These are phyloP conservation scores for Plectrocnemia conspersa DNA, from an alignment of 1,140 invertebrate genomes.

Conservation along the genomic window DNA sequence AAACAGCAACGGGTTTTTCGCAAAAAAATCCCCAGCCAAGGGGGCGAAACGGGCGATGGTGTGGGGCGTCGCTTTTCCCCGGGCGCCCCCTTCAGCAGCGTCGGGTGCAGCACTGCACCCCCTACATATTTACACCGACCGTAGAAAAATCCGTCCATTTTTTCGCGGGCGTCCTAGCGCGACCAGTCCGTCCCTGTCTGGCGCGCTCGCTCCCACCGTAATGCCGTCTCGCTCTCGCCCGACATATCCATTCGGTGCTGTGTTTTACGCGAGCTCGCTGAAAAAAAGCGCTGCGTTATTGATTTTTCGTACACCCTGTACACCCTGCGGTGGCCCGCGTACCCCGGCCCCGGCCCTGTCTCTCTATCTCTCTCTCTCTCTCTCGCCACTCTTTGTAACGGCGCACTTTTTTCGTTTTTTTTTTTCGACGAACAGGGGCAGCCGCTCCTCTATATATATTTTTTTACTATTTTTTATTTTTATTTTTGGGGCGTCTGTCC, in stretches of 20 bases:
- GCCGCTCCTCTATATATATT: no score
- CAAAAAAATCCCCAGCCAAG: no score
- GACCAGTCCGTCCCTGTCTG: slow-evolving; percentile 25
- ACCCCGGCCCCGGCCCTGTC: slow-evolving; percentile 2
- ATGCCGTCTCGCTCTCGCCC: slow-evolving; percentile 5
- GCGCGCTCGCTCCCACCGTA: background rate
- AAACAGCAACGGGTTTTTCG: slow-evolving; percentile 19
- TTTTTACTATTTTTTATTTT: slow-evolving; percentile 17
- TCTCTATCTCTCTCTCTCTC: slow-evolving; percentile 4
- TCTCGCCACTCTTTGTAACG: slow-evolving; percentile 21
- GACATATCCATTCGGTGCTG: slow-evolving; percentile 31
- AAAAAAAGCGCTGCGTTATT: slow-evolving; percentile 37
- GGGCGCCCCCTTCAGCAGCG: slow-evolving; percentile 10
- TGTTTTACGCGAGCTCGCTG: slow-evolving; percentile 37
- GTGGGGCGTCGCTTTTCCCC: slow-evolving; percentile 13
- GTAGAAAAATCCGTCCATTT: slow-evolving; percentile 36
- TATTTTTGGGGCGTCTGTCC: slow-evolving; percentile 20
- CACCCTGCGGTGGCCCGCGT: slow-evolving; percentile 30
- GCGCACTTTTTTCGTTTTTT: slow-evolving; percentile 26
- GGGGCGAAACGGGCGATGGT: slow-evolving; percentile 7
- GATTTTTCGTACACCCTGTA: slow-evolving; percentile 34
- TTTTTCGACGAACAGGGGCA: no score
- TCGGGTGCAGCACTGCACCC: slow-evolving; percentile 27
- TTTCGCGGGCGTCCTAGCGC: slow-evolving; percentile 30
- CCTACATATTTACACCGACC: slow-evolving; percentile 34